Evolutionary conservation across 2,888 invertebrate genomes (phyloP).

Genomic region (Gymnosoma rotundatum): DNA sequence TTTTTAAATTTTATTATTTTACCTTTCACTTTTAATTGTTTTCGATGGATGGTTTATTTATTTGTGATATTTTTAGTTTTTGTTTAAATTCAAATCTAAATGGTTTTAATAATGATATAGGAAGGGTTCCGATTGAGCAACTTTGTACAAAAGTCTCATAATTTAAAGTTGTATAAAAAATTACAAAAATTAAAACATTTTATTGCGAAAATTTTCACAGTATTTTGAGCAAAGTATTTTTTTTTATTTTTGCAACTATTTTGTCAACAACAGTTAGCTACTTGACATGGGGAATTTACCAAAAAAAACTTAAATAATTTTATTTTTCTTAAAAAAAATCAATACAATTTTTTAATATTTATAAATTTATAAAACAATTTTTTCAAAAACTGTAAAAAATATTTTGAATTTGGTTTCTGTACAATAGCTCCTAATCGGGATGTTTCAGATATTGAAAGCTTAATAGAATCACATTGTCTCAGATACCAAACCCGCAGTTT

Average conservation of each 20-base stretch:
- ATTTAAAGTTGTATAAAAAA: conserved; percentile 13
- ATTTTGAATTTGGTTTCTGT: no score
- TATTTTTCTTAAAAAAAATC: no score
- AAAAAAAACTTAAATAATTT: no score
- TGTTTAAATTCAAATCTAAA: conserved; percentile 18
- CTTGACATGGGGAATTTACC: not conserved
- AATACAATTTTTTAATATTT: no score
- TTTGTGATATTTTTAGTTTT: not conserved
- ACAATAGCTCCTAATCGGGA: no score
- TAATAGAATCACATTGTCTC: no score
- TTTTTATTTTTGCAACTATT: conserved; percentile 33
- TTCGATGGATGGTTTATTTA: not conserved
- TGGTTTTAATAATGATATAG: conserved; percentile 34
- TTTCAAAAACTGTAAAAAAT: no score
- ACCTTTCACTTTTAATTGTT: conserved; percentile 53
- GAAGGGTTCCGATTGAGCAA: conserved; percentile 60
- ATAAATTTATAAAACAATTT: no score
- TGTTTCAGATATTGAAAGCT: no score
- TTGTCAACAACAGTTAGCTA: conserved; percentile 30
- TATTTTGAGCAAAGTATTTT: conserved; percentile 29
- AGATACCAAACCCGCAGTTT: no score
- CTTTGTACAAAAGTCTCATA: conserved; percentile 17
- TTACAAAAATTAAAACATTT: conserved; percentile 23
- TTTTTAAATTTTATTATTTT: conserved; percentile 17
- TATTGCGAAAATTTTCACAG: conserved; percentile 51